Evolutionary conservation across 1,140 invertebrate species (phyloP).

Genomic region (Melitaea cinxia): DNA sequence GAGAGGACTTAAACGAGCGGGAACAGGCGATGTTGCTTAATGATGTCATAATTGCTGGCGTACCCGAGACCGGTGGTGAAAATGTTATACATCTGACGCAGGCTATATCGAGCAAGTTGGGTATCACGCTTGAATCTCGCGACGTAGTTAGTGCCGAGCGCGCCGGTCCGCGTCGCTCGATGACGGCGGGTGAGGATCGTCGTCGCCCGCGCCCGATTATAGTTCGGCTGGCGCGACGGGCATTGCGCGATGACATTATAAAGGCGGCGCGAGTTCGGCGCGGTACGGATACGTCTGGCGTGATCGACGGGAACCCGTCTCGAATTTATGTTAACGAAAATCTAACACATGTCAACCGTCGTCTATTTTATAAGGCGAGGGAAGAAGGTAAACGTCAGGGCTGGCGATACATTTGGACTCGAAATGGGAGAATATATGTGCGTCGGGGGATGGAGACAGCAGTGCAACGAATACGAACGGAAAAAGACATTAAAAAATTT

Average conservation of each 20-base stretch:
- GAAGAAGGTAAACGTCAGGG: background rate
- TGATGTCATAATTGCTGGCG: background rate
- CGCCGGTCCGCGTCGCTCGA: background rate
- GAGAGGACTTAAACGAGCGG: background rate
- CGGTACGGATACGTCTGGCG: no score
- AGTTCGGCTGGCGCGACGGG: background rate
- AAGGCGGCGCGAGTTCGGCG: background rate
- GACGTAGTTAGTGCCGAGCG: background rate
- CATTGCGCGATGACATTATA: background rate
- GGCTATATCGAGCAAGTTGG: background rate
- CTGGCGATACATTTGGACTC: no score
- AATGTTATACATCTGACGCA: background rate
- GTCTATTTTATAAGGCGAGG: background rate
- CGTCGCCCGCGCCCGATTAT: background rate
- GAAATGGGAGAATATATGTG: no score
- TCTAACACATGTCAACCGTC: background rate
- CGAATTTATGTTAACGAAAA: no score
- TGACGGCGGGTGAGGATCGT: background rate
- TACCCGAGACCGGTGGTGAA: background rate
- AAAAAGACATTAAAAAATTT: no score
- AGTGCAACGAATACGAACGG: no score
- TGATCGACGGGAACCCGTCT: no score
- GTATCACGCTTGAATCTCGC: background rate
- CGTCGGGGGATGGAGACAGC: no score
- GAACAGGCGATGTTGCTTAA: background rate